A percentile compares a stretch with the other conserved stretches of the same genome.
phyloP scores from a whole-genome alignment of 1,140 invertebrate species.

The Chironomus striatipennis region DNA sequence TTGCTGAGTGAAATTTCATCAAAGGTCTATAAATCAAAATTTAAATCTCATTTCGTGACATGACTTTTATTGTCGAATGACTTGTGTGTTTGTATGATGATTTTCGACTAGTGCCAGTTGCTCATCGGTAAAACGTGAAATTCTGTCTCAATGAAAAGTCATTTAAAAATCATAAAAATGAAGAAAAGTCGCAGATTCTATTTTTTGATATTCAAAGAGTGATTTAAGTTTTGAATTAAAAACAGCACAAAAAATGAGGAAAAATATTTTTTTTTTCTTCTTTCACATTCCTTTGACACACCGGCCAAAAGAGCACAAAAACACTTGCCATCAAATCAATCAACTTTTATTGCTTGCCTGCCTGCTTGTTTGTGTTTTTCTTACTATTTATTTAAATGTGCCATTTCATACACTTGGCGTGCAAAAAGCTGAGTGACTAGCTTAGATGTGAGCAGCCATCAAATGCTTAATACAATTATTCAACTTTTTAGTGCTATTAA shows the following conservation, averaged over 20 bases:
- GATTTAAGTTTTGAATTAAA: not conserved
- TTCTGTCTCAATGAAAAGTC: not conserved
- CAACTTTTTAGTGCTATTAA: too few species aligned
- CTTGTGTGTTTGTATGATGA: not conserved
- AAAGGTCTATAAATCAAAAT: slow-evolving; percentile 14
- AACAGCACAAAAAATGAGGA: not conserved
- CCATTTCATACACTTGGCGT: too few species aligned
- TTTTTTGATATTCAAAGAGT: not conserved
- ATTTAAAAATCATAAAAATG: not conserved
- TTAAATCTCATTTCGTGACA: slow-evolving; percentile 19
- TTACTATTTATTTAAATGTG: not conserved
- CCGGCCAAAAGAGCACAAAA: not conserved
- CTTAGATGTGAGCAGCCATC: too few species aligned
- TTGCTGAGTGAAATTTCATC: slow-evolving; percentile 23
- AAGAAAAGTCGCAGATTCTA: not conserved
- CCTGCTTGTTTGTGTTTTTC: not conserved
- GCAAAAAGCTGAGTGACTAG: too few species aligned
- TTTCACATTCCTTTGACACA: not conserved
- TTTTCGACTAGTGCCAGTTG: not conserved
- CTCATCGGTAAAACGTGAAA: not conserved
- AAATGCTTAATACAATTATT: too few species aligned
- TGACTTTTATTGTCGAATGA: slow-evolving; percentile 14
- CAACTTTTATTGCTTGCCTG: slow-evolving; percentile 1
- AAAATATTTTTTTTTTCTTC: too few species aligned
- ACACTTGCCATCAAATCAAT: slow-evolving; percentile 17